Conservation (phyloP, 1,140 invertebrate species). For the Meteorus sp. region DNA sequence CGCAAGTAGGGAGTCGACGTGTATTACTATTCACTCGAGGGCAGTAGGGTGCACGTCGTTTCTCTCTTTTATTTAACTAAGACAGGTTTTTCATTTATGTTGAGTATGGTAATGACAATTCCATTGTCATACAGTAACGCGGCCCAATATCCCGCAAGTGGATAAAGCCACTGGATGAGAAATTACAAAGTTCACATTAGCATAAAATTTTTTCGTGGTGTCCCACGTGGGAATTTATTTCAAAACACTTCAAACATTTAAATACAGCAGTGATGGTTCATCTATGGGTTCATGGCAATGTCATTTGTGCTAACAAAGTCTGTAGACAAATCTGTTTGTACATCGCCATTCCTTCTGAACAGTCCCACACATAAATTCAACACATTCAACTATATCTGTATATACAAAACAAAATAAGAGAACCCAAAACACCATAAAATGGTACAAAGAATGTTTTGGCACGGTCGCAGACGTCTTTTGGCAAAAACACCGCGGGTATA, state of each 20-base stretch:
- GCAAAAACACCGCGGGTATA: not conserved
- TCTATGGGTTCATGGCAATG: too few species aligned
- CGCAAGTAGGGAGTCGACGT: too few species aligned
- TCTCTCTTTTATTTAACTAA: constrained; percentile 36
- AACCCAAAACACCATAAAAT: constrained; percentile 46
- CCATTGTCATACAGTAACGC: constrained; percentile 5
- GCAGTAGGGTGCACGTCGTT: constrained; percentile 34
- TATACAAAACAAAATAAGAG: not conserved
- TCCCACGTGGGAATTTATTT: constrained; percentile 50
- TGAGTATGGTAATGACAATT: constrained; percentile 49
- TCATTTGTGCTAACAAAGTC: too few species aligned
- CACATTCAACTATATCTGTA: not conserved
- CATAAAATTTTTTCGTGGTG: constrained; percentile 52
- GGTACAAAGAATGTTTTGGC: constrained; percentile 38
- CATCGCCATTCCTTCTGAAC: too few species aligned
- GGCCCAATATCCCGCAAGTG: constrained; percentile 29
- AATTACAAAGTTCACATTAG: constrained; percentile 39
- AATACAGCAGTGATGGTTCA: too few species aligned
- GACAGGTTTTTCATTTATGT: constrained; percentile 54
- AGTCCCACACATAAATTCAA: too few species aligned
- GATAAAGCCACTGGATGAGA: constrained; percentile 28
- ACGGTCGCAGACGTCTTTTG: constrained; percentile 2
- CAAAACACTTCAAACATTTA: too few species aligned
- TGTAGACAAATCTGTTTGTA: too few species aligned
- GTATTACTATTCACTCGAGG: not conserved